Base-by-base conservation (phyloP, 1,140 invertebrate species). In the Dufourea novaeangliae region DNA sequence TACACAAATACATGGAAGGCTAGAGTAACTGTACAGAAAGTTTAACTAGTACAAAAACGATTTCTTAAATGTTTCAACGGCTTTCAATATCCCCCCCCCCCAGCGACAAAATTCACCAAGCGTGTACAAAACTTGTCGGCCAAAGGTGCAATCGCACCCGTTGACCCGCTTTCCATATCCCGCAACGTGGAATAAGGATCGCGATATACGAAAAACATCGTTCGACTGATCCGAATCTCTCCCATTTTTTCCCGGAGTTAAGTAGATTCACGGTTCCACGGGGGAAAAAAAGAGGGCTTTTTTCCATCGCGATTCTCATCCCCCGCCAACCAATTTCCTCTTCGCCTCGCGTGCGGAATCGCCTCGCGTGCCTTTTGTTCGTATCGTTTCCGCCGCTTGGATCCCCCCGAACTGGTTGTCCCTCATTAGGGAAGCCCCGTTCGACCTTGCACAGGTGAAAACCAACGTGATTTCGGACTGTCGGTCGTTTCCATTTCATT, bases 311-410 rank as follows among this genome's bases (percentile, higher is more conserved):
- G 72, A 68, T 68, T 44, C 11, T 41, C 17, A 39, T 54, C 25
- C 32, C 20, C 59, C 46, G 22, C 12, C 44, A 56, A 34, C 50
- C 63, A 74, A 74, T 74, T 74, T 67, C 63, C 72, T 56, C 3
- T 39, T 20, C 14, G 6, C 37, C 41, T 74, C 27, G 72, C 72
- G 63, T 74, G 72, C 72, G 25, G 52, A 59, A 37, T 22, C n/a
- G n/a, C 27, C 52, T 75, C 64, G 72, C 72, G 72, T 75, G 72
- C 39, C 64, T 75, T 68, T 52, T 54, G 29, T 29, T 39, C 32
- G 22, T 64, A 64, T 73, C 63, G 37, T 29, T n/a, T 44, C 37
- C n/a, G 52, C 37, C n/a, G 34, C 29, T 46, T 14, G 29, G 20
- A 63, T 27, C 29, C 14, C 44, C 22, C 12, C 11, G 7, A 12